phyloP scores from a whole-genome alignment of 2,113 vertebrate genomes.

The Panthera uncia region DNA sequence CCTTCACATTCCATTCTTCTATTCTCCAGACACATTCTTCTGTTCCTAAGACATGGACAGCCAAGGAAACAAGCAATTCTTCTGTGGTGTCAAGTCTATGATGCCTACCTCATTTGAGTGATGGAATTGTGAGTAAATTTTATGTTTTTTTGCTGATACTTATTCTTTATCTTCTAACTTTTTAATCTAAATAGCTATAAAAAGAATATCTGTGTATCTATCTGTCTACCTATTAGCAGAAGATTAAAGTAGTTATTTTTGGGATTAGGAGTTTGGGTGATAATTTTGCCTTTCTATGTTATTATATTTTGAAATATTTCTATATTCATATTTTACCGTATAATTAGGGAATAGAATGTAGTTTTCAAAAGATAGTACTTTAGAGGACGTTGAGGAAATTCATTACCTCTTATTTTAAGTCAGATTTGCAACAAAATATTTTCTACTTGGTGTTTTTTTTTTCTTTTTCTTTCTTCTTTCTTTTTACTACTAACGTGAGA shows the following conservation, averaged over 20 bases:
- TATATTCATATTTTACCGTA: not conserved
- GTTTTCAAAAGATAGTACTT: not conserved
- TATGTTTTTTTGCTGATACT: not conserved
- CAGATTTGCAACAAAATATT: not conserved
- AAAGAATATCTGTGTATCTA: not conserved
- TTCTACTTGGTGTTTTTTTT: not conserved
- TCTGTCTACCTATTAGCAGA: not conserved
- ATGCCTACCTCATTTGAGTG: not conserved
- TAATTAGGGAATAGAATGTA: not conserved
- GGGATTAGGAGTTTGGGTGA: not conserved
- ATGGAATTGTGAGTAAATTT: not conserved
- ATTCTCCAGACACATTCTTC: not conserved
- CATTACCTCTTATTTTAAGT: not conserved
- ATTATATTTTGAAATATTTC: conserved; percentile 17
- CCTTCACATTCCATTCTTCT: not conserved
- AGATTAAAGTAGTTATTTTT: not conserved
- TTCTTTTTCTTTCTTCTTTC: too few relatives aligned
- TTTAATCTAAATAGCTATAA: not conserved
- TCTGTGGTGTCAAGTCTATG: not conserved
- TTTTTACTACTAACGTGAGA: not conserved
- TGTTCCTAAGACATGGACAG: not conserved
- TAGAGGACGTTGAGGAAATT: not conserved
- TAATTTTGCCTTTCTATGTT: not conserved
- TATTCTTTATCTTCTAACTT: not conserved
- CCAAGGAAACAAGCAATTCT: not conserved